Evolutionary conservation across 1,140 invertebrate genomes (phyloP).

Genomic region (Papilio dardanus): DNA sequence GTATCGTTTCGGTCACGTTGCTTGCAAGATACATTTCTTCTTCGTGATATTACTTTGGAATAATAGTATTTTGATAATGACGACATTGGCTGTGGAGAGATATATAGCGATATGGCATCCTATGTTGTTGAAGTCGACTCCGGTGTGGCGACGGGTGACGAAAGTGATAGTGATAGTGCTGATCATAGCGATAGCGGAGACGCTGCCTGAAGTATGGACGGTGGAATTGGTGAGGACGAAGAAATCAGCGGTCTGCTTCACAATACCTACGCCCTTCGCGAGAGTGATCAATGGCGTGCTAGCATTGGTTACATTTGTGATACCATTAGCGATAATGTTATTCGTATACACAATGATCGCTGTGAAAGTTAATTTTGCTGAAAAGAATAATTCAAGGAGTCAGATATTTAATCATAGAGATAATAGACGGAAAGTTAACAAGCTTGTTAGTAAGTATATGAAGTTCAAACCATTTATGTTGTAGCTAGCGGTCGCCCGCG

Average conservation of each 20-base stretch:
- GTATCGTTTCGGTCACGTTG: conserved; percentile 48
- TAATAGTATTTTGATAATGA: conserved; percentile 69
- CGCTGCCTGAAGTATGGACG: conserved; percentile 59
- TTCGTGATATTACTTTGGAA: conserved; percentile 62
- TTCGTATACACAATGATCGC: conserved; percentile 69
- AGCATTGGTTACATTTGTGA: conserved; percentile 61
- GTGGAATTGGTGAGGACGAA: conserved; percentile 53
- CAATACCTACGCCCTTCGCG: conserved; percentile 53
- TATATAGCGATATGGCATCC: conserved; percentile 71
- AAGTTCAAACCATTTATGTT: too few relatives aligned
- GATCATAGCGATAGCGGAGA: conserved; percentile 62
- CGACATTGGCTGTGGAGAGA: conserved; percentile 65
- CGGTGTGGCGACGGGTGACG: conserved; percentile 54
- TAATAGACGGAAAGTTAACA: conserved; percentile 67
- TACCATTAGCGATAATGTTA: conserved; percentile 65
- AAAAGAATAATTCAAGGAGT: conserved; percentile 49
- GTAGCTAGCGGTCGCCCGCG: too few relatives aligned
- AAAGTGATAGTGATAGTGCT: conserved; percentile 64
- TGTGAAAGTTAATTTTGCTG: conserved; percentile 60
- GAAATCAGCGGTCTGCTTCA: conserved; percentile 55
- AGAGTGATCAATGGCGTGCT: conserved; percentile 58
- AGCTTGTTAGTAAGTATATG: conserved; percentile 71
- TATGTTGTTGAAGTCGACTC: conserved; percentile 51
- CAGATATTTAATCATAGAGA: conserved; percentile 63
- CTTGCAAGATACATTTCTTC: conserved; percentile 63